Percentiles rank a stretch among this genome's conserved stretches.
Conservation (phyloP, 1,140 invertebrate genomes). For the Bombus picipes region DNA sequence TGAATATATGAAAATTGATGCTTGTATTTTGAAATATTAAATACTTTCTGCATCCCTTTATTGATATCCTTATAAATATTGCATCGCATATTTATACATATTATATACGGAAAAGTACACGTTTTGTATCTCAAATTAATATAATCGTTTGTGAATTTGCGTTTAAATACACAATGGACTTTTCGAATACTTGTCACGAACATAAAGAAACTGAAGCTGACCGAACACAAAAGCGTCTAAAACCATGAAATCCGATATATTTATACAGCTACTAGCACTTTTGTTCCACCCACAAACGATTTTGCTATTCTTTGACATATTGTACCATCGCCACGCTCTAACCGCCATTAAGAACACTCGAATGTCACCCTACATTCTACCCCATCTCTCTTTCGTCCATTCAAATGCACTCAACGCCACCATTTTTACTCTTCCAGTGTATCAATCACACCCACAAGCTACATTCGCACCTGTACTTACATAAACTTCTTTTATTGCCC, state of each 20-base stretch:
- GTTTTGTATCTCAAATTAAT: not conserved
- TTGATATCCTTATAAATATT: not conserved
- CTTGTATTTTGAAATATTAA: not conserved
- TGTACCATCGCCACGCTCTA: not conserved
- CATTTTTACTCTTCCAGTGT: not conserved
- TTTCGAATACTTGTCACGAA: not conserved
- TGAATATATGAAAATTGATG: not conserved
- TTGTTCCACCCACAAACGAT: not conserved
- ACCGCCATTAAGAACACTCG: not conserved
- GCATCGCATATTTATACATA: not conserved
- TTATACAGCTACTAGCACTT: not conserved
- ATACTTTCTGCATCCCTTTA: not conserved
- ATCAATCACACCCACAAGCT: constrained; percentile 1
- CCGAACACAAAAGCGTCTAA: too few species aligned
- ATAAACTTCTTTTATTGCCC: not conserved
- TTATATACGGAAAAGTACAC: too few species aligned
- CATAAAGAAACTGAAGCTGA: not conserved
- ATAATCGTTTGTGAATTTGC: too few species aligned
- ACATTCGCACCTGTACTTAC: not conserved
- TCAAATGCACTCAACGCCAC: not conserved
- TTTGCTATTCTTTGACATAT: not conserved
- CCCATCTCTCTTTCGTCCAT: not conserved
- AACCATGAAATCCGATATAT: not conserved
- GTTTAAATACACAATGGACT: not conserved
- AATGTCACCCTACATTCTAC: not conserved